Evolutionary conservation across 2,113 vertebrate genomes (phyloP).

Genomic region (Gymnobelideus leadbeateri): DNA sequence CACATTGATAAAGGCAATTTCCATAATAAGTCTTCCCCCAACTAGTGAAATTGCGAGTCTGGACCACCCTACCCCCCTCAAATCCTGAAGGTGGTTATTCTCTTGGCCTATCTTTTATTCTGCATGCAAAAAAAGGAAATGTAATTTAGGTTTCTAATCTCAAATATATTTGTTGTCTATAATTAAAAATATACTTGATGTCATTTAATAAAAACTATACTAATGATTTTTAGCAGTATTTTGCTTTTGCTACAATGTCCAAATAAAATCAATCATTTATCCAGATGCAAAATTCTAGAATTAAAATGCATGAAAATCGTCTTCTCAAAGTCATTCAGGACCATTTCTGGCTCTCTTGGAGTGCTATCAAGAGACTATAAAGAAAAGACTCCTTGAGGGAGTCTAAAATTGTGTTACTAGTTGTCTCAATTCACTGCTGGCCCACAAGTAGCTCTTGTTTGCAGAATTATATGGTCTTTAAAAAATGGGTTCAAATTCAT

Average conservation of each 20-base stretch:
- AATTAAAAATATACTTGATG: conserved; percentile 49
- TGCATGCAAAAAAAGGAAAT: conserved; percentile 46
- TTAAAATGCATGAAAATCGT: conserved; percentile 24
- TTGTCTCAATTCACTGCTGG: not conserved
- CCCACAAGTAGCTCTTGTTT: conserved; percentile 24
- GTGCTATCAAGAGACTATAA: conserved; percentile 30
- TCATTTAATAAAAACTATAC: conserved; percentile 49
- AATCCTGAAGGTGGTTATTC: conserved; percentile 27
- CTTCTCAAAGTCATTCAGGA: conserved; percentile 15
- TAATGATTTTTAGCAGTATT: conserved; percentile 26
- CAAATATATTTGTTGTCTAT: conserved; percentile 33
- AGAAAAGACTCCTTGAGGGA: conserved; percentile 35
- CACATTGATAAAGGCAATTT: not conserved
- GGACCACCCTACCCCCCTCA: not conserved
- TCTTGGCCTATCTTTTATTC: conserved; percentile 46
- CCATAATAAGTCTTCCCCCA: not conserved
- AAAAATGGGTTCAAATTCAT: too few species aligned
- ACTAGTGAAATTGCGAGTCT: not conserved
- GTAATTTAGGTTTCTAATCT: conserved; percentile 63
- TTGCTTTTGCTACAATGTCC: conserved; percentile 46
- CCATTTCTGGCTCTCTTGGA: not conserved
- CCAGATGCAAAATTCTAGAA: conserved; percentile 53
- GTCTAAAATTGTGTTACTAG: conserved; percentile 35
- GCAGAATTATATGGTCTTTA: not conserved
- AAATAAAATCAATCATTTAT: conserved; percentile 68